Percentiles rank a stretch among this genome's conserved stretches.
These are phyloP conservation scores for Gavialis gangeticus DNA, from an alignment of 2,113 vertebrate genomes.

Conservation along the genomic window DNA sequence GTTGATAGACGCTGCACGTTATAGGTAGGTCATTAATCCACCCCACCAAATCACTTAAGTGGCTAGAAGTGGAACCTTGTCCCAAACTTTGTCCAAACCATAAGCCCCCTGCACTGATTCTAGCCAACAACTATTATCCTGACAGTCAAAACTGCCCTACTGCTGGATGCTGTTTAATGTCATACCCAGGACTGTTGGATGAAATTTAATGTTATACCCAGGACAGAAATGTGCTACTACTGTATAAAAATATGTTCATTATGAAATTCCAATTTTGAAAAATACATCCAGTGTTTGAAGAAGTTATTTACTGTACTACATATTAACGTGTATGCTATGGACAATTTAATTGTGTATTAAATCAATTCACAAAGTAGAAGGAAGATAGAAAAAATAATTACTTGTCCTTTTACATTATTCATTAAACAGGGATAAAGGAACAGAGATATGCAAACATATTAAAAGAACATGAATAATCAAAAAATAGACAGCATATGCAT, in stretches of 20 bases:
- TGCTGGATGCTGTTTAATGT: too few species aligned
- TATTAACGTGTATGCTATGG: background rate
- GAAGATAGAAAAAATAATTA: background rate
- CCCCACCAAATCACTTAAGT: too few species aligned
- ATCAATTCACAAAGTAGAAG: background rate
- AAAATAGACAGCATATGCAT: background rate
- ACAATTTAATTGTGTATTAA: background rate
- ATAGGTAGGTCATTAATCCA: too few species aligned
- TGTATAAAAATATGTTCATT: background rate
- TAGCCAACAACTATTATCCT: too few species aligned
- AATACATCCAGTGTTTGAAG: background rate
- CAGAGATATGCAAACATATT: background rate
- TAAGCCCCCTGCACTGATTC: too few species aligned
- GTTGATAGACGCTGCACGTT: too few species aligned
- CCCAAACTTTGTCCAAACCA: too few species aligned
- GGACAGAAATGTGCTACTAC: background rate
- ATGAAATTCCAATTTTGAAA: background rate
- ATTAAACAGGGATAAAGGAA: background rate
- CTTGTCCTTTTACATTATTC: background rate
- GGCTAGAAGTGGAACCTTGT: too few species aligned
- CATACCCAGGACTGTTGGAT: too few species aligned
- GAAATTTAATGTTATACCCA: too few species aligned
- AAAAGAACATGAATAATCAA: background rate
- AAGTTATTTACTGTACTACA: background rate
- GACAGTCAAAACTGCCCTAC: too few species aligned